These are phyloP conservation scores for Pogonocichla stellata DNA, from an alignment of 2,113 vertebrate genomes.

Conservation along the genomic window DNA sequence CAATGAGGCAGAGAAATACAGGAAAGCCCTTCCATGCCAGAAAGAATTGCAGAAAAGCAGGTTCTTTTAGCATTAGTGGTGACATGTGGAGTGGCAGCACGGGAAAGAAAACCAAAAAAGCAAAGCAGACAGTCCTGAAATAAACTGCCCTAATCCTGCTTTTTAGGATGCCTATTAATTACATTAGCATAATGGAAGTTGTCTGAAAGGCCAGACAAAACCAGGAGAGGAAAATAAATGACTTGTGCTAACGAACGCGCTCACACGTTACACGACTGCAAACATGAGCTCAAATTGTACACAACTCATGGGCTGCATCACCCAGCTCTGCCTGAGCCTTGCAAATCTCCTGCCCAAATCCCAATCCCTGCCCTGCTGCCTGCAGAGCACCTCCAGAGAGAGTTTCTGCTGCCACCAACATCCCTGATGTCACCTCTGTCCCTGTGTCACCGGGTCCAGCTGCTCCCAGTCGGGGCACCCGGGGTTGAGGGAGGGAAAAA, in stretches of 20 bases:
- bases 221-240: neutral
- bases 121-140: neutral
- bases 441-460: neutral
- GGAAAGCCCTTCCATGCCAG: neutral
- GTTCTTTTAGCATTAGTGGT: neutral
- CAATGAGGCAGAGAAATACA: constrained; percentile 57
- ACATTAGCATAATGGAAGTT: neutral
- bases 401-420: neutral
- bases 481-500: neutral
- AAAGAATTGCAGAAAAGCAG: constrained; percentile 22
- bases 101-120: neutral
- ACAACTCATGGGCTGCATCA: neutral
- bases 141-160: neutral
- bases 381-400: neutral
- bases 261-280: neutral
- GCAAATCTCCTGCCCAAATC: neutral
- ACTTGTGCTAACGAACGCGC: neutral
- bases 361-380: neutral
- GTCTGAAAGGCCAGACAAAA: constrained; percentile 9
- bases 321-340: neutral
- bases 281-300: neutral
- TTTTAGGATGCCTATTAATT: constrained; percentile 21
- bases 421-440: neutral
- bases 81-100: neutral
- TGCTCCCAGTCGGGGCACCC: neutral